Percentiles rank a stretch among this genome's conserved stretches.
phyloP scores from a whole-genome alignment of 2,888 invertebrate genomes.

The Ophraella communa region DNA sequence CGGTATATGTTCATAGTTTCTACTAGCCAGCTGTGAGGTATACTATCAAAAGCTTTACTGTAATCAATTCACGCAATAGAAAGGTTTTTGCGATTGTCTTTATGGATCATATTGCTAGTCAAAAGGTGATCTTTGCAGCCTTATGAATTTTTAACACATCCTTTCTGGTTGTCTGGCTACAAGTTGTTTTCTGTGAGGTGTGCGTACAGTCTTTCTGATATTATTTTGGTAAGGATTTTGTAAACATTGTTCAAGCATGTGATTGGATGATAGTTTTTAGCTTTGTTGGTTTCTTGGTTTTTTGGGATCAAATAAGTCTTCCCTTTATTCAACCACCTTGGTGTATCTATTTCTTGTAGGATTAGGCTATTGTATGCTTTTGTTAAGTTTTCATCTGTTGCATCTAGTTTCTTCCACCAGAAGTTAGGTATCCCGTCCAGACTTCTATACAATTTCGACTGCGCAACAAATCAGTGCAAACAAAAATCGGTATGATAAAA shows the following conservation, averaged over 20 bases:
- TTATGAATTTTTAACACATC: no score
- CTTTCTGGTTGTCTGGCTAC: no score
- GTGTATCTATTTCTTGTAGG: no score
- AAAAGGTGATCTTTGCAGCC: no score
- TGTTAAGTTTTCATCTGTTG: neutral
- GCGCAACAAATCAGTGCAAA: no score
- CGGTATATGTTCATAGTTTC: slow-evolving; percentile 4
- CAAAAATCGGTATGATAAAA: no score
- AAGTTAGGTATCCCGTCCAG: neutral
- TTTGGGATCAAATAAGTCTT: no score
- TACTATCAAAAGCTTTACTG: slow-evolving; percentile 1
- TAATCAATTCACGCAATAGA: slow-evolving; percentile 1
- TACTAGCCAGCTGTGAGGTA: slow-evolving; percentile 2
- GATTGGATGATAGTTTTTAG: neutral
- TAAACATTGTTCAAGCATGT: neutral
- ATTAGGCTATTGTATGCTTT: neutral
- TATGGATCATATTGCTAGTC: neutral
- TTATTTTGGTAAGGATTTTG: slow-evolving; percentile 1
- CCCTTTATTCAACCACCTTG: no score
- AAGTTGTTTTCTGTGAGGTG: no score
- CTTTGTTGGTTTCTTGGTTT: neutral
- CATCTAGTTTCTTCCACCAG: neutral
- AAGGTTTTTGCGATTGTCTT: no score
- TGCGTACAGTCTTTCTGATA: no score
- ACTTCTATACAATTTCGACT: no score